phyloP scores from a whole-genome alignment of 2,888 invertebrate genomes.

The Spodoptera exigua region DNA sequence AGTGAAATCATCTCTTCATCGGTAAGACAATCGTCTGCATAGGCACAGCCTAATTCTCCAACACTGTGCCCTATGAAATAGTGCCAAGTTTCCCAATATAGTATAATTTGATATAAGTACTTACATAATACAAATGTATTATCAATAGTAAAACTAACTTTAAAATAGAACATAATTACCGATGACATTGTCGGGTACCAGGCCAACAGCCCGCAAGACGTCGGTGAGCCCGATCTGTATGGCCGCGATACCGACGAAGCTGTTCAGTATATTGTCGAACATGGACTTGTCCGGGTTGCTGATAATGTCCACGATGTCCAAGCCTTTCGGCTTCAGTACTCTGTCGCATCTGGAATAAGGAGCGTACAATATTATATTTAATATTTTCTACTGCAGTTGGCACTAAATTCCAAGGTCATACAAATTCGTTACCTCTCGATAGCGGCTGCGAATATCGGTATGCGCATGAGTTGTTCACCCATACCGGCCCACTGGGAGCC shows the following conservation, averaged over 20 bases:
- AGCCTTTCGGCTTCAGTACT: constrained; percentile 88
- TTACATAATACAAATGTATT: too few relatives aligned
- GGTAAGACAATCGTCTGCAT: constrained; percentile 96
- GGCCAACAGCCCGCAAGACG: constrained; percentile 83
- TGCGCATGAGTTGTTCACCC: constrained; percentile 90
- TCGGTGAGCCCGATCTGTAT: constrained; percentile 89
- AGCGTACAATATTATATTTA: too few relatives aligned
- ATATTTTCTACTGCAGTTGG: too few relatives aligned
- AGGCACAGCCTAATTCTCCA: constrained; percentile 97
- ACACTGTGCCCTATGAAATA: constrained; percentile 81
- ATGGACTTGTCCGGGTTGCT: constrained; percentile 86
- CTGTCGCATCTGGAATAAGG: constrained; percentile 84
- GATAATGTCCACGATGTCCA: constrained; percentile 91
- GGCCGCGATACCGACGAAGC: constrained; percentile 83
- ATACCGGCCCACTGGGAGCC: constrained; percentile 92
- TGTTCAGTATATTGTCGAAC: constrained; percentile 89
- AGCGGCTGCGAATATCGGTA: constrained; percentile 89
- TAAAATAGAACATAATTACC: constrained; percentile 90
- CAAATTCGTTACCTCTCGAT: constrained; percentile 77
- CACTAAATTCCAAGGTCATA: too few relatives aligned
- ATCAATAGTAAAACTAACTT: too few relatives aligned
- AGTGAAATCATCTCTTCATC: constrained; percentile 93
- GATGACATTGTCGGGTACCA: constrained; percentile 93
- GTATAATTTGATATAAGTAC: too few relatives aligned
- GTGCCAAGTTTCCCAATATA: not conserved